These are phyloP conservation scores for Callocephalon fimbriatum DNA, from an alignment of 2,113 vertebrate species.

Conservation along the genomic window DNA sequence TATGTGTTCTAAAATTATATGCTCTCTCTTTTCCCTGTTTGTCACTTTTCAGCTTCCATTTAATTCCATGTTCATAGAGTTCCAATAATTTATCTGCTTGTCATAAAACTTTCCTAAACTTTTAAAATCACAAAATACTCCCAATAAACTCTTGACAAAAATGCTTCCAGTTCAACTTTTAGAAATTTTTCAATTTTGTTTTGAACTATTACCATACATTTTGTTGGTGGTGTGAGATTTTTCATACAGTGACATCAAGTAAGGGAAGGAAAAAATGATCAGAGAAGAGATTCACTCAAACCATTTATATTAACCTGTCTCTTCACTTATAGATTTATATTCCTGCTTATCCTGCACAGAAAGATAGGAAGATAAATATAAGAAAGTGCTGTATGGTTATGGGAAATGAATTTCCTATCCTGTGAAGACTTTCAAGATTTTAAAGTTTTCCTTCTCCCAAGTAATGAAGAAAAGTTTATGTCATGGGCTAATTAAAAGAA, in stretches of 20 bases:
- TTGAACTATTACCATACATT: constrained; percentile 74
- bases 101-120: constrained; percentile 82
- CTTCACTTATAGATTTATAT: constrained; percentile 64
- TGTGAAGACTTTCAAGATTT: not conserved
- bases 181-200: constrained; percentile 80
- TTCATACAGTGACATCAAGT: constrained; percentile 60
- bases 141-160: constrained; percentile 79
- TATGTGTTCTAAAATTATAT: constrained; percentile 84
- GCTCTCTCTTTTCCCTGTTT: constrained; percentile 79
- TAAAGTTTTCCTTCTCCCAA: not conserved
- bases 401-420: not conserved
- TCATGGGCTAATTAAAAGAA: not conserved
- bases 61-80: constrained; percentile 76
- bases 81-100: constrained; percentile 81
- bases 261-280: constrained; percentile 65
- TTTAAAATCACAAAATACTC: constrained; percentile 73
- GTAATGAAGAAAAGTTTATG: not conserved
- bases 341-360: constrained; percentile 28
- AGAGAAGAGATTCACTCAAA: constrained; percentile 68
- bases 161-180: constrained; percentile 77
- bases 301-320: constrained; percentile 66
- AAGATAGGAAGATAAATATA: constrained; percentile 30
- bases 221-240: constrained; percentile 56
- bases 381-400: not conserved
- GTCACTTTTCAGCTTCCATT: constrained; percentile 81